Evolutionary conservation across 2,888 invertebrate genomes (phyloP).

Genomic region (Apodemia hepburni): DNA sequence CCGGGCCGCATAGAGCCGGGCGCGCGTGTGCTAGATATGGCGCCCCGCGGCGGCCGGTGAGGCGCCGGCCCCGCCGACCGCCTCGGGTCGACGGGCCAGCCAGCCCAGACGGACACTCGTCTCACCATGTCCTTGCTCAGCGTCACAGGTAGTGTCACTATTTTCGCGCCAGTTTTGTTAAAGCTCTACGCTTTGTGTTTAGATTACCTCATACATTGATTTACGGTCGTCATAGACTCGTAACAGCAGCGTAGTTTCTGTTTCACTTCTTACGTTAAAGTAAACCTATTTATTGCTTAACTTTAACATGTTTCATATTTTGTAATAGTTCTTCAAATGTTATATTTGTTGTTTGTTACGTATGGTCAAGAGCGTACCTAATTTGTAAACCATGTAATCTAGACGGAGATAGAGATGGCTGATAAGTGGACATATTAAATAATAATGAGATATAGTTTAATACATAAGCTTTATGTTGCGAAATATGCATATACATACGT

Average conservation of each 20-base stretch:
- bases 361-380: not conserved
- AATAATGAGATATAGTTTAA: no score
- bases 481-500: no score
- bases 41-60: slow-evolving; percentile 79
- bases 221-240: slow-evolving; percentile 55
- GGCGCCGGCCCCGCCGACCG: slow-evolving; percentile 79
- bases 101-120: slow-evolving; percentile 56
- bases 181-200: slow-evolving; percentile 46
- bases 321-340: not conserved
- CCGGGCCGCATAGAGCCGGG: slow-evolving; percentile 72
- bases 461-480: no score
- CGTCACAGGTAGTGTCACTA: slow-evolving; percentile 70
- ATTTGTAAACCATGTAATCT: not conserved
- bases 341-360: not conserved
- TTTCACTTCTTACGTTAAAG: slow-evolving; percentile 16
- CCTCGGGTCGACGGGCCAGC: slow-evolving; percentile 77
- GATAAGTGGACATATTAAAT: no score
- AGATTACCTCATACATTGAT: slow-evolving; percentile 44
- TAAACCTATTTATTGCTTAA: not conserved
- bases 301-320: not conserved
- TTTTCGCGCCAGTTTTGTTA: slow-evolving; percentile 40
- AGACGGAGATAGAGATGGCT: no score
- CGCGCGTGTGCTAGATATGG: slow-evolving; percentile 65
- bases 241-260: slow-evolving; percentile 31
- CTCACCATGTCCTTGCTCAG: slow-evolving; percentile 79